Evolutionary conservation across 2,888 invertebrate genomes (phyloP), one percentile per base, ranked within the genome.

Genomic region (Venusia cambrica): DNA sequence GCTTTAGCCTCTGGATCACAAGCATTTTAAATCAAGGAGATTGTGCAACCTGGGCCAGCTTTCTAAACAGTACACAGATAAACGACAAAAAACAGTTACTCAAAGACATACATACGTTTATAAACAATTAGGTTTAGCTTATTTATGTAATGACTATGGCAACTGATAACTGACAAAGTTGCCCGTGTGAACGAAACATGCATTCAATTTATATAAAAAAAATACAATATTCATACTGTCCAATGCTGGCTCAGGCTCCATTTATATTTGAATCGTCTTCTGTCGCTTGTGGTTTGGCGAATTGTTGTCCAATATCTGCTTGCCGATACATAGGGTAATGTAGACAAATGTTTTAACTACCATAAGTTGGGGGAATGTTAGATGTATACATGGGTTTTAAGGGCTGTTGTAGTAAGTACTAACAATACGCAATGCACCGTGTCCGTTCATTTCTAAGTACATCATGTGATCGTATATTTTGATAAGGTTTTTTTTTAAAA

Each of bases 291-390:
- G 27, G 22, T 31, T 26, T 18, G 3, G 13, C 13, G 16, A 53
- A 47, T 41, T 53, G 56, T 60, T 61, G 57, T 69, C 63, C 62
- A 65, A 56, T 60, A 52, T 51, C 57, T 63, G 64, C 66, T 72
- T 65, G 53, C 32, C 33, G 33, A 40, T 22, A 31, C 5, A 2
- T 41, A 44, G 38, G 28, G n/a, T 47, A 26, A 52, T 54, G 48
- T 59, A 30, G 38, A 34, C 44, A 50, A 28, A 37, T 18, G 27
- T 42, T 26, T 35, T 34, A 38, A 41, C 24, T 39, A 48, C 48
- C 43, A 43, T 54, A 45, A 32, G 36, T 58, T 47, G 47, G 52
- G 53, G 54, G 51, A 47, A 50, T 40, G 29, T 48, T 62, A 57
- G 57, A 19, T 48, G 17, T 54, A 54, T 48, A 30, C 31, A 38